Evolutionary conservation across 2,113 vertebrate genomes (phyloP).

Genomic region (Barnardius zonarius): DNA sequence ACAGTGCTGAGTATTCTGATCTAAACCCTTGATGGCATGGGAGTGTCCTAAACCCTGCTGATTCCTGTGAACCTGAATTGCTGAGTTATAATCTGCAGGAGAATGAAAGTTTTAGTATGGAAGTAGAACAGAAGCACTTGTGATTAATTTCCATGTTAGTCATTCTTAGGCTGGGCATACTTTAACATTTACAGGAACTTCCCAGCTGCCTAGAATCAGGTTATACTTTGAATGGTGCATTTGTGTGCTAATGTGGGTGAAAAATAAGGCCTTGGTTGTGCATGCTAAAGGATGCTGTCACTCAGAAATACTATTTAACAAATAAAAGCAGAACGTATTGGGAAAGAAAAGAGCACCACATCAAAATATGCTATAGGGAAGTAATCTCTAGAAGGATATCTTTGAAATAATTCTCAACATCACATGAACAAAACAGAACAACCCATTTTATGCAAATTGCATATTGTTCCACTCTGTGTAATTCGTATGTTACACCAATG

Average conservation of each 20-base stretch:
- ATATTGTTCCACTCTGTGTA: background rate
- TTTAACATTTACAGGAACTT: background rate
- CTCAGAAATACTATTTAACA: background rate
- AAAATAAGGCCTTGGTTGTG: background rate
- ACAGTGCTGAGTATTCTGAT: background rate
- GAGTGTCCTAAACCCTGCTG: background rate
- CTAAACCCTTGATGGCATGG: background rate
- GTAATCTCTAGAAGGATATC: background rate
- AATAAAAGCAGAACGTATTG: background rate
- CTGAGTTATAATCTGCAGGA: background rate
- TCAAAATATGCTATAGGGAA: background rate
- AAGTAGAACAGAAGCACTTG: background rate
- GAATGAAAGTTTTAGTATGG: background rate
- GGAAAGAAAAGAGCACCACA: accelerated
- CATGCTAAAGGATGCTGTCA: background rate
- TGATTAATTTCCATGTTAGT: background rate
- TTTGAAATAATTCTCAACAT: background rate
- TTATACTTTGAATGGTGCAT: background rate
- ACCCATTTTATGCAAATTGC: background rate
- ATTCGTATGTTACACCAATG: background rate
- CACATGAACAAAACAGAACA: background rate
- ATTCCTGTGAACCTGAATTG: background rate
- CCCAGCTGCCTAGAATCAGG: background rate
- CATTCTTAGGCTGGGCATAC: background rate
- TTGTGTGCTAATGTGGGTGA: background rate